Conservation (phyloP, 2,888 invertebrate genomes). For the Microchrysa polita region DNA sequence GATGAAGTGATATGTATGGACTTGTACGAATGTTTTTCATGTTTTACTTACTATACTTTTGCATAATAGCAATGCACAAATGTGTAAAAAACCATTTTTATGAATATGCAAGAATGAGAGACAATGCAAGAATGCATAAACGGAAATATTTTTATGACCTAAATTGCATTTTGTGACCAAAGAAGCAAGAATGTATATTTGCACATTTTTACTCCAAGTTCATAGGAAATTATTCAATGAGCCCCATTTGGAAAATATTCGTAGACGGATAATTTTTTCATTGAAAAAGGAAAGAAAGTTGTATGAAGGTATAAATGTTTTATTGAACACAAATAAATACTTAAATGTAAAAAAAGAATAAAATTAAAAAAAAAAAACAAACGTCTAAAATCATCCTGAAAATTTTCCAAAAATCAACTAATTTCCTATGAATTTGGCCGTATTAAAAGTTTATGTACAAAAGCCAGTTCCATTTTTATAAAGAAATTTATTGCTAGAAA, state of each 20-base stretch:
- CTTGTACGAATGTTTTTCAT: too few species aligned
- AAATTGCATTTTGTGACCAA: constrained; percentile 3
- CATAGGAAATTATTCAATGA: constrained; percentile 32
- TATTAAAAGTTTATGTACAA: background rate
- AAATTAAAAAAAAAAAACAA: background rate
- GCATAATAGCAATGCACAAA: too few species aligned
- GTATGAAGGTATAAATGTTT: background rate
- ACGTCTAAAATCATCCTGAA: background rate
- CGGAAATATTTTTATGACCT: background rate
- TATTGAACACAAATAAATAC: background rate
- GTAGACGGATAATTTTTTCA: background rate
- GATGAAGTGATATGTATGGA: too few species aligned
- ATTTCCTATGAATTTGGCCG: constrained; percentile 34
- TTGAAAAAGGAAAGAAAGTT: constrained; percentile 1
- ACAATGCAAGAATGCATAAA: constrained; percentile 14
- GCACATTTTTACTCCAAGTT: constrained; percentile 9
- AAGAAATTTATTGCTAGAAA: background rate
- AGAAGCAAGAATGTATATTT: background rate
- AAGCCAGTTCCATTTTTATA: background rate
- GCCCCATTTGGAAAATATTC: constrained; percentile 35
- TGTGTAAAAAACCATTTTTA: too few species aligned
- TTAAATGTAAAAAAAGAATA: too few species aligned
- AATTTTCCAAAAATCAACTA: constrained; percentile 34
- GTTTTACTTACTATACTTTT: too few species aligned
- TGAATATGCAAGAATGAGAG: background rate